phyloP scores from a whole-genome alignment of 2,888 invertebrate genomes.

The Tridacna gigas region DNA sequence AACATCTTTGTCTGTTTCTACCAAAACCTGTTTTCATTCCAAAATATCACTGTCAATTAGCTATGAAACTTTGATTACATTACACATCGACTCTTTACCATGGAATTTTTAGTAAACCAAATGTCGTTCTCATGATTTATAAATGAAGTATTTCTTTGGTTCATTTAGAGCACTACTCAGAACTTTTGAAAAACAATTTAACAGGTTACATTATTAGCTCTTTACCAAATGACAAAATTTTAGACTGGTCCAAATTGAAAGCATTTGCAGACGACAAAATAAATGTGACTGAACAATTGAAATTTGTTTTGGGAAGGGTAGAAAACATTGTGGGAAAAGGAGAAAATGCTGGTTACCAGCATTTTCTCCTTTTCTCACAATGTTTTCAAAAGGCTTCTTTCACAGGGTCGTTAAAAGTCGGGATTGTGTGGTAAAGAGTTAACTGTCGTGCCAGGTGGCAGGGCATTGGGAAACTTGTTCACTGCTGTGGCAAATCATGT shows the following conservation, averaged over 20 bases:
- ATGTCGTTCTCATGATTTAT: not conserved
- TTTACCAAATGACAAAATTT: not conserved
- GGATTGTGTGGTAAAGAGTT: not conserved
- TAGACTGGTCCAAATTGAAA: not conserved
- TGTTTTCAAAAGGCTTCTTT: not conserved
- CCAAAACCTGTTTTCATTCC: slow-evolving; percentile 14
- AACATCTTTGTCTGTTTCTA: slow-evolving; percentile 2
- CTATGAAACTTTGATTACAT: too few relatives aligned
- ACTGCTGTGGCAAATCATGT: too few relatives aligned
- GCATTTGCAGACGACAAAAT: too few relatives aligned
- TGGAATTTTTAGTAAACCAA: not conserved
- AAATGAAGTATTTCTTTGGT: not conserved
- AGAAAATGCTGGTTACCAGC: not conserved
- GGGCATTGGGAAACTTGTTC: too few relatives aligned
- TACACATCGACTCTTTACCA: not conserved
- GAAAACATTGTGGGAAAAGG: not conserved
- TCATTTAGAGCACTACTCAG: too few relatives aligned
- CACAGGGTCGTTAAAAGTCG: not conserved
- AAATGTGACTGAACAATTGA: too few relatives aligned
- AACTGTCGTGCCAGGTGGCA: too few relatives aligned
- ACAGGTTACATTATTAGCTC: not conserved
- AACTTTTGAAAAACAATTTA: not conserved
- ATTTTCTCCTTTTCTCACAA: not conserved
- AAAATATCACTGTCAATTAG: not conserved
- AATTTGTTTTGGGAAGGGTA: not conserved